Evolutionary conservation across 2,113 vertebrate species (phyloP), one percentile per base, ranked within the genome.

Genomic region (Otocyon megalotis): DNA sequence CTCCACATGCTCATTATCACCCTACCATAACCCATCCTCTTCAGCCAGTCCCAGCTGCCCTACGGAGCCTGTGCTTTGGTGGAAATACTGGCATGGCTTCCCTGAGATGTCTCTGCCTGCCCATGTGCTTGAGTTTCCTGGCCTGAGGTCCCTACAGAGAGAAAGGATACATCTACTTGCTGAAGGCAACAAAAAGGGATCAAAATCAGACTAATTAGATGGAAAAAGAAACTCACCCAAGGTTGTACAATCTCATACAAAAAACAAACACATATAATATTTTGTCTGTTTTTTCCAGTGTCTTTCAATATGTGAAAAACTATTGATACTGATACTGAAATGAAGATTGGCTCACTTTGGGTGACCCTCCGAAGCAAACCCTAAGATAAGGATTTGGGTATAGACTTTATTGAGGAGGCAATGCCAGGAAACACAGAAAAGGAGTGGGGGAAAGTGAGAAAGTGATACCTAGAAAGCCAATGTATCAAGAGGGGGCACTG

Each of bases 251-350:
- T 50, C 85, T 76, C 58, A 81, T 37, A 77, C n/a, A 71, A 62
- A 96, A 80, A 53, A 20, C n/a, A 90, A 80, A 30, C 56, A 53
- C 1, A 54, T 14, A 30, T 69, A 43, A 20, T 32, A 22, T 35
- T 95, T n/a, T 43, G 11, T 88, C 81, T 94, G 22, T 1, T 54
- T 87, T 92, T 87, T 26, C 60, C 37, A 63, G 1, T 37, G 2
- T 87, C 54, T 60, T 89, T 92, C 48, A 90, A 53, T n/a, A 30
- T 60, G 48, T 72, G 56, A 80, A 90, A 88, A 95, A 87, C 32
- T 90, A 43, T n/a, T n/a, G n/a, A n/a, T n/a, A n/a, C n/a, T 94
- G 58, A 77, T 48, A 63, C 43, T 89, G 20, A 95, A 71, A 77
- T 60, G 19, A 88, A 95, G 50, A 74, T n/a, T 62, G 28, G 48